Evolutionary conservation across 2,113 vertebrate genomes (phyloP).

Genomic region (Salvelinus sp.): DNA sequence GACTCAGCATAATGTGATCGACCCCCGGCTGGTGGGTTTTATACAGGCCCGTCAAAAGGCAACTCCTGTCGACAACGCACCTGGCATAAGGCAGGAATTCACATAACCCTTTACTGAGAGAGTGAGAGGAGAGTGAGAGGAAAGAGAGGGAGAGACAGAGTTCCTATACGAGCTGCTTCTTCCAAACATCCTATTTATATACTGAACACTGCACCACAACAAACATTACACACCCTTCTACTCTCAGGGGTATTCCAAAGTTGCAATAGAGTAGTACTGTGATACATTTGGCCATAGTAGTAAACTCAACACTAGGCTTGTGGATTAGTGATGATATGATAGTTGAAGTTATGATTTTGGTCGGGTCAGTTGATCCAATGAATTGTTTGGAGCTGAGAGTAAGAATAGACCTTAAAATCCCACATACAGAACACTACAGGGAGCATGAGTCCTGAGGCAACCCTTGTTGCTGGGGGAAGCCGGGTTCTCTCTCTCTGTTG

Average conservation of each 20-base stretch:
- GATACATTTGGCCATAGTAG: background rate
- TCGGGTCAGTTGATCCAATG: no score
- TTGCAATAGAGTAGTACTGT: background rate
- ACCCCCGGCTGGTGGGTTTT: slow-evolving; percentile 48
- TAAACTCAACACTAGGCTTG: background rate
- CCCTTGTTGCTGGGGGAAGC: background rate
- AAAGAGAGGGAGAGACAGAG: no score
- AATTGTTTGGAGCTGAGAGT: no score
- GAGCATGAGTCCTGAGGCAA: background rate
- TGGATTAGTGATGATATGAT: no score
- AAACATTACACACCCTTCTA: slow-evolving; percentile 64
- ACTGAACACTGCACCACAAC: slow-evolving; percentile 64
- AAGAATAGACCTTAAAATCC: no score
- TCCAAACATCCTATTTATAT: slow-evolving; percentile 71
- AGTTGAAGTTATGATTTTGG: no score
- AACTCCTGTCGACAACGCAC: slow-evolving; percentile 23
- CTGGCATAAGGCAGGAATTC: slow-evolving; percentile 40
- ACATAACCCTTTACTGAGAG: slow-evolving; percentile 33
- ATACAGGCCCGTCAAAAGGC: slow-evolving; percentile 63
- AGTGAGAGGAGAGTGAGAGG: slow-evolving; percentile 31
- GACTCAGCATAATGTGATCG: slow-evolving; percentile 64
- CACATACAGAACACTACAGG: background rate
- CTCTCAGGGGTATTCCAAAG: slow-evolving; percentile 62
- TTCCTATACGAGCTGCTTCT: slow-evolving; percentile 42
- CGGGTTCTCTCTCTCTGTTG: background rate